Percentiles rank a stretch among this genome's conserved stretches.
These are phyloP conservation scores for Nemotelus pantherinus DNA, from an alignment of 2,888 invertebrate species.

Conservation along the genomic window DNA sequence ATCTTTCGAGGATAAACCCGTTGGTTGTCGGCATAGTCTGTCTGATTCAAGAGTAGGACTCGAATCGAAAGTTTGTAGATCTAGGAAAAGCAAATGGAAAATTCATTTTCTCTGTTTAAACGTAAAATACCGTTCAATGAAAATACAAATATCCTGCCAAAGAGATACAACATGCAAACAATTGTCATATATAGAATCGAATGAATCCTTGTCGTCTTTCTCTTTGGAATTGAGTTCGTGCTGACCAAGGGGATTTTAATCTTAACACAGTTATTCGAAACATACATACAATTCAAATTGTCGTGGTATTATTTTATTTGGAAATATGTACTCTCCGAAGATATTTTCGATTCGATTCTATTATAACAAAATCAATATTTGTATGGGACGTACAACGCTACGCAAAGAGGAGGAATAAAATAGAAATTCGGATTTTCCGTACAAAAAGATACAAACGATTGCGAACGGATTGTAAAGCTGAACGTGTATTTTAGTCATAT, in stretches of 20 bases:
- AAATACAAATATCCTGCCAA: not conserved
- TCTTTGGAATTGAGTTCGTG: conserved; percentile 26
- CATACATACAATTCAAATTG: conserved; percentile 3
- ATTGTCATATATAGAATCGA: not conserved
- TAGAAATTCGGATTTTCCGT: conserved; percentile 18
- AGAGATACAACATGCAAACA: not conserved
- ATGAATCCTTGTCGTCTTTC: too few relatives aligned
- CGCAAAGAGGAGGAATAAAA: not conserved
- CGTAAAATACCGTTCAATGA: not conserved
- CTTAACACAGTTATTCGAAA: not conserved
- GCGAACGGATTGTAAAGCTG: not conserved
- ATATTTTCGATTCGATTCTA: conserved; percentile 14
- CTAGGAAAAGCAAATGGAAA: conserved; percentile 28
- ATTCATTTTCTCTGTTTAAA: conserved; percentile 33
- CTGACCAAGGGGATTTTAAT: conserved; percentile 39
- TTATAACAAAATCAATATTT: not conserved
- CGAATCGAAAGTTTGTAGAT: not conserved
- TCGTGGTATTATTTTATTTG: conserved; percentile 7
- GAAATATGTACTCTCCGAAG: not conserved
- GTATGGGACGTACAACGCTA: not conserved
- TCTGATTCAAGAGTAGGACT: not conserved
- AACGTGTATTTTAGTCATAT: not conserved
- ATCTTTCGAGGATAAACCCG: too few relatives aligned
- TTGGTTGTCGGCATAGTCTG: too few relatives aligned
- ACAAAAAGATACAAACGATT: conserved; percentile 4